Evolutionary conservation across 2,113 vertebrate species (phyloP), one percentile per base, ranked within the genome.

Genomic region (Hoplias malabaricus): DNA sequence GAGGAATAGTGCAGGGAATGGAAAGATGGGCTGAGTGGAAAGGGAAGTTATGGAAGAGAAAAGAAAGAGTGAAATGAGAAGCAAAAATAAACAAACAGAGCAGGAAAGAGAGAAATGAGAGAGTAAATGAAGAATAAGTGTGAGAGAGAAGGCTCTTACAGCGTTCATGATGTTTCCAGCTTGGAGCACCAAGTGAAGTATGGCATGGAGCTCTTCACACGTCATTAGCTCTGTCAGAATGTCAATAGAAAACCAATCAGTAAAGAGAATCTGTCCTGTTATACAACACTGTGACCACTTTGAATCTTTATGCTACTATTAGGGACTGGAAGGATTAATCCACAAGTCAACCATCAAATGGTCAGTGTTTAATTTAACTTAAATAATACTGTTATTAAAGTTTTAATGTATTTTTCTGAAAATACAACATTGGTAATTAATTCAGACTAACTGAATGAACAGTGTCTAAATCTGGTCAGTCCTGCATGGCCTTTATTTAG

Each of bases 161-260:
- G 96, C 96, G 57, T 99, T 99, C 97, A 99, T 98, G 89, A 99
- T 97, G 87, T 99, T 99, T 72, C 98, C 98, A 11, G 98, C 96
- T 86, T 98, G 98, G 59, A 99, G 94, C 85, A 99, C 98, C 92
- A 99, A 90, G 87, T 97, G 96, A 72, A 99, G 84, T 84, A 99
- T 94, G 42, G 95, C 94, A 82, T 98, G 97, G n/a, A 99, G 92
- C 68, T 98, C 96, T 81, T 96, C 96, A 83, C 98, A 98, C 2
- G 87, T 91, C 95, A 98, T 96, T 82, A 99, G 82, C 86, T 97
- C 98, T 99, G 86, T 21, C 84, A 85, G 56, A 72, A 81, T 82
- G 85, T 66, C 82, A 83, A 82, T 78, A 80, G 1, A 69, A 70
- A 80, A 21, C 25, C 27, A 69, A 13, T 83, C 27, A 84, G 53